These are phyloP conservation scores for Perithous albicinctus DNA, from an alignment of 2,888 invertebrate species.

Conservation along the genomic window DNA sequence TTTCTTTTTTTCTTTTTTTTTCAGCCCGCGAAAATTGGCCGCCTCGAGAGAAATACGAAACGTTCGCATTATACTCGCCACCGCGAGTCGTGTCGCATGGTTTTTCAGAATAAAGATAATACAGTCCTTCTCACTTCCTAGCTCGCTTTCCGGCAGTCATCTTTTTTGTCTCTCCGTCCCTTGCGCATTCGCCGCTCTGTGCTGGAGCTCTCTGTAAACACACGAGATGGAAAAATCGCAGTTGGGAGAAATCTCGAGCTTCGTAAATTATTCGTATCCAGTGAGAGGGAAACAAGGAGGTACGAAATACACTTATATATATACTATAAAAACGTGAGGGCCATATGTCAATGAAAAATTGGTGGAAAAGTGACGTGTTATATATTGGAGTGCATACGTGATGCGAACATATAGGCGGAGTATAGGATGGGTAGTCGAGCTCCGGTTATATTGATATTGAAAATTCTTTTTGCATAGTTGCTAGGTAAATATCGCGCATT, in stretches of 20 bases:
- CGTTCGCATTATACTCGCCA: constrained; percentile 48
- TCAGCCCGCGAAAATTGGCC: constrained; percentile 55
- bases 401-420: neutral
- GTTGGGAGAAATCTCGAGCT: constrained; percentile 25
- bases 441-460: constrained; percentile 1
- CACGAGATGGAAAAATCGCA: constrained; percentile 36
- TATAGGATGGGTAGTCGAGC: neutral
- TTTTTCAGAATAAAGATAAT: constrained; percentile 59
- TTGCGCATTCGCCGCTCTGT: constrained; percentile 18
- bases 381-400: neutral
- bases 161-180: constrained; percentile 10
- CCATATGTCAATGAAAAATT: constrained; percentile 39
- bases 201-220: constrained; percentile 32
- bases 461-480: neutral
- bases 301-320: too few relatives aligned
- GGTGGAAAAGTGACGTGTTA: constrained; percentile 38
- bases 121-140: constrained; percentile 22
- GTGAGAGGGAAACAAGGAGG: constrained; percentile 1
- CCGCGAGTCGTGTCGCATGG: constrained; percentile 32
- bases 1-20: constrained; percentile 48
- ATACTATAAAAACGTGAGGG: neutral
- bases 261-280: constrained; percentile 41
- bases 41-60: constrained; percentile 48
- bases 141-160: constrained; percentile 14
- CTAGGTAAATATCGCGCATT: neutral